phyloP scores from a whole-genome alignment of 1,140 invertebrate genomes.

The Drosophila littoralis region DNA sequence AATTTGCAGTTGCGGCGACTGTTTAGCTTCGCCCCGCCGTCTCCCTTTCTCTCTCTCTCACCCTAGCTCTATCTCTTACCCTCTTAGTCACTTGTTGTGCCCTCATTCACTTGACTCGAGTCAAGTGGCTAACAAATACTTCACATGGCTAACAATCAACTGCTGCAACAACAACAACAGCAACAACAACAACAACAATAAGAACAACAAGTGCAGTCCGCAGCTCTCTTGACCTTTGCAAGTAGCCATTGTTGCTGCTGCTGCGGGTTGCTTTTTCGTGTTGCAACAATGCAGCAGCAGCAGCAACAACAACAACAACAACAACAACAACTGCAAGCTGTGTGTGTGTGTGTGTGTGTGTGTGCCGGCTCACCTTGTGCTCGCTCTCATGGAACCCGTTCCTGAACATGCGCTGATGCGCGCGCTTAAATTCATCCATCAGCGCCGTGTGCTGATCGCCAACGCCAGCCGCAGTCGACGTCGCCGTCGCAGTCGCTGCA shows the following conservation, averaged over 20 bases:
- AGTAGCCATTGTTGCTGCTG: constrained; percentile 33
- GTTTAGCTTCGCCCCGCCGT: too few species aligned
- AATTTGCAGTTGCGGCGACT: too few species aligned
- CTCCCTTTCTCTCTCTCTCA: not conserved
- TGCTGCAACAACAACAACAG: not conserved
- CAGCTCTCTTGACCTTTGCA: constrained; percentile 69
- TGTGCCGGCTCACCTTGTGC: constrained; percentile 74
- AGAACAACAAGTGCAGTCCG: constrained; percentile 47
- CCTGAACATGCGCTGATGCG: constrained; percentile 93
- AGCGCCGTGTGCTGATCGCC: constrained; percentile 90
- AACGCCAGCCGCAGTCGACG: constrained; percentile 1
- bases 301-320: constrained; percentile 21
- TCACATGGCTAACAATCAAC: constrained; percentile 35
- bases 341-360: constrained; percentile 2
- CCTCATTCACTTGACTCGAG: constrained; percentile 28
- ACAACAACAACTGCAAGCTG: constrained; percentile 4
- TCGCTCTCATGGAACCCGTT: constrained; percentile 84
- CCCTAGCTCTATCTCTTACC: not conserved
- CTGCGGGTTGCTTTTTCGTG: constrained; percentile 26
- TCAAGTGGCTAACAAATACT: constrained; percentile 45
- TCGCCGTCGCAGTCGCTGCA: not conserved
- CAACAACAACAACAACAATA: constrained; percentile 18
- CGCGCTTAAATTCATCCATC: constrained; percentile 95
- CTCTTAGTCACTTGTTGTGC: constrained; percentile 11
- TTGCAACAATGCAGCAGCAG: constrained; percentile 32